A percentile compares a stretch with the other conserved stretches of the same genome.
Evolutionary conservation across 1,140 invertebrate genomes (phyloP).

Genomic region (Trichonephila clavata): DNA sequence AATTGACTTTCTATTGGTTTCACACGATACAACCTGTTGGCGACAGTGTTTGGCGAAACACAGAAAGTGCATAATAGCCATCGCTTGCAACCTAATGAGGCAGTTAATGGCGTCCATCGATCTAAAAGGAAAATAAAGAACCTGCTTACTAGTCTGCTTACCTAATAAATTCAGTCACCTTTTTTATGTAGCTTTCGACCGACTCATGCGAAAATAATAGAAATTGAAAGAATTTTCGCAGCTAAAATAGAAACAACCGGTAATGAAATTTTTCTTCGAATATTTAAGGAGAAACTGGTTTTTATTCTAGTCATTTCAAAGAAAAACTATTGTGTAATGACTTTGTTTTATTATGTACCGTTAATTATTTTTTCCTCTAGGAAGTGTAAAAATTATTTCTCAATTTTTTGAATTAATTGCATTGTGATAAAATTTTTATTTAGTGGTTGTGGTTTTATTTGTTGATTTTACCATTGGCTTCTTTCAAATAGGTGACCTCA

Average conservation of each 20-base stretch:
- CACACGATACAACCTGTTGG: constrained; percentile 60
- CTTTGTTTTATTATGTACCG: neutral
- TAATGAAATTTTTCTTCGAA: neutral
- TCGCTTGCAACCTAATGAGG: constrained; percentile 62
- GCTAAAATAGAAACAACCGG: neutral
- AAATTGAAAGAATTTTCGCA: neutral
- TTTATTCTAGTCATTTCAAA: neutral
- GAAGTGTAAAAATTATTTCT: neutral
- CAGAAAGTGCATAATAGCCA: constrained; percentile 50
- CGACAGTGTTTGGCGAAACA: constrained; percentile 51
- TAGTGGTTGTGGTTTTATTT: too few relatives aligned
- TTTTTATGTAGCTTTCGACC: neutral
- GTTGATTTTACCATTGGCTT: too few relatives aligned
- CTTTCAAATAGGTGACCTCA: too few relatives aligned
- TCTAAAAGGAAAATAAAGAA: constrained; percentile 65
- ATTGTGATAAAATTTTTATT: too few relatives aligned
- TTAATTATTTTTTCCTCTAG: neutral
- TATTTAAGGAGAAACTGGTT: constrained; percentile 3
- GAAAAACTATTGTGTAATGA: neutral
- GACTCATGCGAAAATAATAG: constrained; percentile 29
- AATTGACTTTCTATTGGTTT: neutral
- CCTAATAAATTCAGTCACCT: constrained; percentile 55
- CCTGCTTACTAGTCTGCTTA: neutral
- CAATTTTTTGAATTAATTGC: neutral
- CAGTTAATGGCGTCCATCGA: constrained; percentile 57